phyloP scores from a whole-genome alignment of 2,888 invertebrate species.

The Saturnia pavonia region DNA sequence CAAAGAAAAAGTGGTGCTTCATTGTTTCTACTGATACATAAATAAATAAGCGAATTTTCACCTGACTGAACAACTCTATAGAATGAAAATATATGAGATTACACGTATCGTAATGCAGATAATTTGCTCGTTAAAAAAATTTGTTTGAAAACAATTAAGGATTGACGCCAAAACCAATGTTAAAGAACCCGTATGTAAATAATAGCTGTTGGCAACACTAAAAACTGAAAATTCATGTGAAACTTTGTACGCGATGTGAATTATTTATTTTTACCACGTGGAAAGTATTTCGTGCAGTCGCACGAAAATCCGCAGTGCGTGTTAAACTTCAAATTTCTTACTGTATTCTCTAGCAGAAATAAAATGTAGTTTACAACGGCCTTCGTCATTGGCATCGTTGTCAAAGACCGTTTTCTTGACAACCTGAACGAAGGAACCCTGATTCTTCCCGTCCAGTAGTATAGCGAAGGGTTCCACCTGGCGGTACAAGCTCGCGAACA shows the following conservation, averaged over 20 bases:
- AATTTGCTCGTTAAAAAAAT: too few relatives aligned
- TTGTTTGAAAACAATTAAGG: too few relatives aligned
- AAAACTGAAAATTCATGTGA: background rate
- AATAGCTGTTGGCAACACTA: too few relatives aligned
- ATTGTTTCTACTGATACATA: too few relatives aligned
- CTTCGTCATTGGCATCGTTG: conserved; percentile 46
- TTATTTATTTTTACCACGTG: background rate
- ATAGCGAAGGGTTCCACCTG: conserved; percentile 83
- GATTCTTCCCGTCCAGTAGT: conserved; percentile 77
- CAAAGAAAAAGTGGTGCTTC: too few relatives aligned
- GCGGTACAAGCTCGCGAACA: conserved; percentile 80
- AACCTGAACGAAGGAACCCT: conserved; percentile 73
- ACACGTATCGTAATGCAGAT: too few relatives aligned
- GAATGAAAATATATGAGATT: too few relatives aligned
- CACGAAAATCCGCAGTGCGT: background rate
- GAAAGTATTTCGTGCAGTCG: background rate
- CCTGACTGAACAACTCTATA: too few relatives aligned
- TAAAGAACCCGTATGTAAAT: too few relatives aligned
- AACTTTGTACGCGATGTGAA: too few relatives aligned
- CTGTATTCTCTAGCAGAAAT: conserved; percentile 82
- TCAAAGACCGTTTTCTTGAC: conserved; percentile 70
- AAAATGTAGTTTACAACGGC: conserved; percentile 77
- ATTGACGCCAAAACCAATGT: too few relatives aligned
- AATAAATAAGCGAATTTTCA: too few relatives aligned
- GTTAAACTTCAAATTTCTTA: conserved; percentile 50